Evolutionary conservation across 2,113 vertebrate genomes (phyloP), one percentile per base, ranked within the genome.

Genomic region (Xenotilapia flavipinnis): DNA sequence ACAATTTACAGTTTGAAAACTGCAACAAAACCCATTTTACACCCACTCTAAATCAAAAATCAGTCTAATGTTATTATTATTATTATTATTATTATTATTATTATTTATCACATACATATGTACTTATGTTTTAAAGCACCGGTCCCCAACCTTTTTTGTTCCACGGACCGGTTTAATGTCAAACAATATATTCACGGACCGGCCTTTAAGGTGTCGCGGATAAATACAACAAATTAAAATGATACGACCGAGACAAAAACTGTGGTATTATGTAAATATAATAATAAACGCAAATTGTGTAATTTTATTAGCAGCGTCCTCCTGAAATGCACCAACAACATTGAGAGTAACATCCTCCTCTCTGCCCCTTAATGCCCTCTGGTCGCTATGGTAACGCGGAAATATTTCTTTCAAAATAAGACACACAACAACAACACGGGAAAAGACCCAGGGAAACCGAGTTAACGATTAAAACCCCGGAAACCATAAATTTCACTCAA

Each of bases 351-450:
- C 56, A 0, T 9, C 56, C 26, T 31, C 5, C 56, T 31, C 14
- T 58, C 8, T 58, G 56, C 26, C 56, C 5, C 56, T 58, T 58
- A 31, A 58, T 58, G 56, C 56, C 3, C 56, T 58, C 1, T 58
- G 26, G 56, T 58, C 8, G 0, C 26, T 58, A 58, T 58, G 56
- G 56, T 58, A 58, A 58, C 0, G 4, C 0, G 4, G 55, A 28
- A 58, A 58, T 9, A 58, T 9, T 28, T 58, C 0, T 58, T 58
- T 58, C 13, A 58, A 58, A 58, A 58, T 58, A 58, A 58, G 0
- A 58, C 0, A 0, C 14, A 31, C 26, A 58, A 31, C 26, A 0
- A 56, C 12, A 58, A 56, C 54, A 56, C 4, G 6, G 54, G 23
- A 14, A 26, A 56, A 56, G 13, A 56, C 23, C 0, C 13, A 9